A percentile compares a stretch with the other conserved stretches of the same genome.
These are phyloP conservation scores for Saturnia japonica DNA, from an alignment of 2,888 invertebrate species.

Conservation along the genomic window DNA sequence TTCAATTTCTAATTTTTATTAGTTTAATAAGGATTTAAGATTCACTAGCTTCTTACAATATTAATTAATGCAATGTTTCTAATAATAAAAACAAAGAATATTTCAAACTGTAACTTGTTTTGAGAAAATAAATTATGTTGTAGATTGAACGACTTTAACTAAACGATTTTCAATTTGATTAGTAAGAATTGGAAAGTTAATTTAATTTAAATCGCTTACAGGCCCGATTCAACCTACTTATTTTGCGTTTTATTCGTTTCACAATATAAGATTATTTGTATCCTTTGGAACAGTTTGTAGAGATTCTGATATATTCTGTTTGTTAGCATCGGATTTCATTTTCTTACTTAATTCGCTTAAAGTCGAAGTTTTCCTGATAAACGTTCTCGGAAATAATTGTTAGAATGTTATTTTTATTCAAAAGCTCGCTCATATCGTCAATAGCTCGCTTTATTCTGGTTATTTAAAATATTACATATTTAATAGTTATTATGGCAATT, in stretches of 20 bases:
- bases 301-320: constrained; percentile 12
- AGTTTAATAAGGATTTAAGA: too few relatives aligned
- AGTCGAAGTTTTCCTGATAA: constrained; percentile 11
- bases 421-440: background rate
- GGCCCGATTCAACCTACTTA: background rate
- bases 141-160: background rate
- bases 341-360: constrained; percentile 7
- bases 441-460: background rate
- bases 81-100: background rate
- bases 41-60: background rate
- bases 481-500: background rate
- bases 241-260: background rate
- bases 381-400: constrained; percentile 14
- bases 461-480: background rate
- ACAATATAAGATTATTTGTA: background rate
- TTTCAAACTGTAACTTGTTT: background rate
- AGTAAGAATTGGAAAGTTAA: background rate
- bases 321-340: background rate
- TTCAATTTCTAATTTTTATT: background rate
- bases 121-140: background rate
- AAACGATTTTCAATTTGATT: background rate
- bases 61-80: background rate
- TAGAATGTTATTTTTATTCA: background rate
- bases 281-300: background rate
- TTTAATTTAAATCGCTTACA: background rate